A percentile compares a stretch with the other conserved stretches of the same genome.
Evolutionary conservation across 2,888 invertebrate species (phyloP).

Genomic region (Brachypalpus laphriformis): DNA sequence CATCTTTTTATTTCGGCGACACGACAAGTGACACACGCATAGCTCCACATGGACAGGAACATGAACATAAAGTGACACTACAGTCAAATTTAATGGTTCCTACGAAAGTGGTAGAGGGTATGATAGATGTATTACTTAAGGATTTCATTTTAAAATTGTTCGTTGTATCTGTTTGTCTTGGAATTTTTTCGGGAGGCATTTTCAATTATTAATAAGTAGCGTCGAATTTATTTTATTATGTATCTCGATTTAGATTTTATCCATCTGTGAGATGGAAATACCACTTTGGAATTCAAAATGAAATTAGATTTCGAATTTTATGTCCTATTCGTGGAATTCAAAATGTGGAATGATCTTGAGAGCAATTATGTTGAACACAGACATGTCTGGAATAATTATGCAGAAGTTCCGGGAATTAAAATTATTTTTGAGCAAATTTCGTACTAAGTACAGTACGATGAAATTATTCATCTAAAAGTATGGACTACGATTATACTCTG

Average conservation of each 20-base stretch:
- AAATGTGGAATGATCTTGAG: background rate
- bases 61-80: background rate
- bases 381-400: background rate
- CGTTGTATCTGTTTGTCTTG: background rate
- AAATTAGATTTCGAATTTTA: background rate
- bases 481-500: no score
- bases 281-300: background rate
- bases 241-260: no score
- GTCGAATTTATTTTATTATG: no score
- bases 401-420: no score
- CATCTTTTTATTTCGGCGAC: background rate
- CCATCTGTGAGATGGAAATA: background rate
- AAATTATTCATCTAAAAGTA: no score
- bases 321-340: background rate
- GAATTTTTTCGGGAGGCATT: background rate
- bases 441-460: no score
- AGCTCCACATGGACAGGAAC: conserved; percentile 14
- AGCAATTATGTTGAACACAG: background rate
- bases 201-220: background rate
- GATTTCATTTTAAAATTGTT: background rate
- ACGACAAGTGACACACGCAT: conserved; percentile 35
- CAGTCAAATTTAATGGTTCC: background rate
- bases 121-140: conserved; percentile 16
- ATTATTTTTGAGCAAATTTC: no score
- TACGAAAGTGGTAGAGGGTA: background rate